Evolutionary conservation across 2,113 vertebrate species (phyloP).

Genomic region (Pao palembangensis): DNA sequence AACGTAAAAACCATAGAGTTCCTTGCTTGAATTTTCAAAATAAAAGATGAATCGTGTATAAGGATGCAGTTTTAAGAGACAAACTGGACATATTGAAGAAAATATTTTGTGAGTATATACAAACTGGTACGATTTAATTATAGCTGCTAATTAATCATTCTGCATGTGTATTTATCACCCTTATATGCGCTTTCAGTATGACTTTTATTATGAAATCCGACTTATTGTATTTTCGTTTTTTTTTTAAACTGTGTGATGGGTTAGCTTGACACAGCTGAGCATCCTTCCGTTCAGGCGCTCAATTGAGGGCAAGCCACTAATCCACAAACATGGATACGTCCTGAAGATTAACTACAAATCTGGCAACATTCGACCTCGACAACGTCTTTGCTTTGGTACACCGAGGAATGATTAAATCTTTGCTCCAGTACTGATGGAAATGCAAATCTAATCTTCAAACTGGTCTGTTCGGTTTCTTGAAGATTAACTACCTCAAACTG

Average conservation of each 20-base stretch:
- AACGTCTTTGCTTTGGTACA: slow-evolving; percentile 76
- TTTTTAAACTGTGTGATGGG: not conserved
- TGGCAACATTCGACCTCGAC: slow-evolving; percentile 72
- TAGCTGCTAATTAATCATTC: not conserved
- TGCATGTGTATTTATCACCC: not conserved
- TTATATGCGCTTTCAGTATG: not conserved
- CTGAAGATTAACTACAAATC: slow-evolving; percentile 79
- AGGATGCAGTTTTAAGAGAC: too few species aligned
- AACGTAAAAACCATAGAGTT: not conserved
- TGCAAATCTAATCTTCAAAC: slow-evolving; percentile 62
- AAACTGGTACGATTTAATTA: too few species aligned
- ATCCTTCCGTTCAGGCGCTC: slow-evolving; percentile 55
- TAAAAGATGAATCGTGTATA: slow-evolving; percentile 25
- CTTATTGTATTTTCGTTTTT: not conserved
- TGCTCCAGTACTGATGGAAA: slow-evolving; percentile 62
- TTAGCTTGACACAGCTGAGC: slow-evolving; percentile 29
- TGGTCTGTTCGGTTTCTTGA: slow-evolving; percentile 51
- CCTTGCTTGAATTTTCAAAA: slow-evolving; percentile 45
- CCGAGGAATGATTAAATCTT: slow-evolving; percentile 74
- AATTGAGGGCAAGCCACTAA: slow-evolving; percentile 71
- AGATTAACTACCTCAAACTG: slow-evolving; percentile 69
- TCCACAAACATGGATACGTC: slow-evolving; percentile 73
- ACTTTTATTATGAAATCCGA: slow-evolving; percentile 47
- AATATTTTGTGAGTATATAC: too few species aligned
- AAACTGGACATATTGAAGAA: too few species aligned